A percentile compares a stretch with the other conserved stretches of the same genome.
Conservation (phyloP, 2,888 invertebrate species). For the Lepidonotus clava region DNA sequence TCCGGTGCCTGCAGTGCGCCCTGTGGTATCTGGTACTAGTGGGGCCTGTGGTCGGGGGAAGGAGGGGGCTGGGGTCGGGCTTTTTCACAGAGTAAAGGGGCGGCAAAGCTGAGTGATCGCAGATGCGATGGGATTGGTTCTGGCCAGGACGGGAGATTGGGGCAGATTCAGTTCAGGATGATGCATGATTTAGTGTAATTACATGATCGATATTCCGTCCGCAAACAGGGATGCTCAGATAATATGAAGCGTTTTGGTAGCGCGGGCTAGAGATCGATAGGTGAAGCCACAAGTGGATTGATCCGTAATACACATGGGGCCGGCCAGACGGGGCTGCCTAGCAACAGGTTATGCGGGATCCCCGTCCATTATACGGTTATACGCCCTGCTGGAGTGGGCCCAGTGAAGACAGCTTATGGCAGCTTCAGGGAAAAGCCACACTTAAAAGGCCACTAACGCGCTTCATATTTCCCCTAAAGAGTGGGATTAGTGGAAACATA, state of each 20-base stretch:
- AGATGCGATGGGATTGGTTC: neutral
- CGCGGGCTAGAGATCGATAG: neutral
- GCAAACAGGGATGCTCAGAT: constrained; percentile 44
- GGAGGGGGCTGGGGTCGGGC: neutral
- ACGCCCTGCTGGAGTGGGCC: neutral
- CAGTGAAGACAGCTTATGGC: neutral
- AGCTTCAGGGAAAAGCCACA: too few relatives aligned
- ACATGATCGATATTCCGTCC: constrained; percentile 9
- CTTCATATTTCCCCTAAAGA: too few relatives aligned
- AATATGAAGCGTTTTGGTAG: neutral
- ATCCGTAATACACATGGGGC: neutral
- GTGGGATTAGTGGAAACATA: too few relatives aligned
- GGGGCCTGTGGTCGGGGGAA: neutral
- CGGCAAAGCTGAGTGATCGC: neutral
- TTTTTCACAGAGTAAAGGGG: too few relatives aligned
- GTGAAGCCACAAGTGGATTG: constrained; percentile 40
- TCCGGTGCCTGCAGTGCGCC: neutral
- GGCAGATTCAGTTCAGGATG: neutral
- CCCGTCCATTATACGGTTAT: neutral
- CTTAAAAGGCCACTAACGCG: too few relatives aligned
- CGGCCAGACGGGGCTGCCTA: neutral
- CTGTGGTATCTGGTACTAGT: neutral
- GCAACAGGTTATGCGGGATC: constrained; percentile 25
- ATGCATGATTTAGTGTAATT: constrained; percentile 50
- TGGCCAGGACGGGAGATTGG: neutral